Percentiles rank a stretch among this genome's conserved stretches.
phyloP scores from a whole-genome alignment of 2,113 vertebrate species.

The Steatornis caripensis region DNA sequence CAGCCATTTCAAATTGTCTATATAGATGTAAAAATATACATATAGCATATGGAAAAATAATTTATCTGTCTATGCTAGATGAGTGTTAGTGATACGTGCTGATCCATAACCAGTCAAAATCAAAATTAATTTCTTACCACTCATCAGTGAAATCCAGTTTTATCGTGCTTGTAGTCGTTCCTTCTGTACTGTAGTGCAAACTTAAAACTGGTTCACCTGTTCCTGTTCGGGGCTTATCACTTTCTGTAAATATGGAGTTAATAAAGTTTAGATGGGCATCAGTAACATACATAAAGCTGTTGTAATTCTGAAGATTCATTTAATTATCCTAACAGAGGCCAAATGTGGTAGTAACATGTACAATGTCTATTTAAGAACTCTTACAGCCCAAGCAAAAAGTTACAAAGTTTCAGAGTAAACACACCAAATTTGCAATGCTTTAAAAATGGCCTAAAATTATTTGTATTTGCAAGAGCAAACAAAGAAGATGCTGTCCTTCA shows the following conservation, averaged over 20 bases:
- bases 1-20: neutral
- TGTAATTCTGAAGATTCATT: neutral
- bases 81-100: neutral
- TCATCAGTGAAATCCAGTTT: conserved; percentile 98
- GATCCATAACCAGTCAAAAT: neutral
- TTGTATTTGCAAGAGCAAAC: neutral
- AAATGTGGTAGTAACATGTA: neutral
- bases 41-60: neutral
- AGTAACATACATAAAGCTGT: neutral
- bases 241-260: conserved; percentile 77
- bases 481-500: neutral
- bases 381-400: conserved; percentile 10
- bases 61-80: neutral
- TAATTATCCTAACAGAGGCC: neutral
- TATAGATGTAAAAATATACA: neutral
- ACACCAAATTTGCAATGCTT: conserved; percentile 6
- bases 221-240: conserved; percentile 78
- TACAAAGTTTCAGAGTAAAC: neutral
- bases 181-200: conserved; percentile 97
- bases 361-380: neutral
- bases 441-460: neutral
- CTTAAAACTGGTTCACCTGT: conserved; percentile 92
- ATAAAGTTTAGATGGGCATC: conserved; percentile 61
- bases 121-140: conserved; percentile 80
- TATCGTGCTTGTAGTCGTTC: conserved; percentile 97